Percentiles rank a stretch among this genome's conserved stretches.
These are phyloP conservation scores for Latrodectus hesperus DNA, from an alignment of 2,888 invertebrate species.

Conservation along the genomic window DNA sequence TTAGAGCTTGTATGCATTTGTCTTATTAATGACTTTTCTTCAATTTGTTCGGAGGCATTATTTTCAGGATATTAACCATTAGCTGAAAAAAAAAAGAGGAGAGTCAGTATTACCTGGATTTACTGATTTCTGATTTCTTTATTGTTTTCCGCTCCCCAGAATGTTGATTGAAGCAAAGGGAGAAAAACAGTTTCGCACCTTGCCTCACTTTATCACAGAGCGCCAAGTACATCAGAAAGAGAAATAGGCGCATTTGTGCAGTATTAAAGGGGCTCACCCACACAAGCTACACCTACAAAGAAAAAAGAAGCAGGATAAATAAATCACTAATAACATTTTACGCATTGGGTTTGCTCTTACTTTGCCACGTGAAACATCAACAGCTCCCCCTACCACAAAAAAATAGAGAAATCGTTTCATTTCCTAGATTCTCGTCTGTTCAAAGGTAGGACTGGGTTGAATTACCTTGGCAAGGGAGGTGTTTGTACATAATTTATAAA, in stretches of 20 bases:
- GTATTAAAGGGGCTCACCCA: constrained; percentile 64
- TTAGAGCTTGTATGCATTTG: too few species aligned
- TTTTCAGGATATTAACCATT: too few species aligned
- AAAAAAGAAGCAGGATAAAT: constrained; percentile 57
- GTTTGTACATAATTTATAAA: constrained; percentile 69
- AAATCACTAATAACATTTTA: constrained; percentile 67
- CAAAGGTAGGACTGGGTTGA: constrained; percentile 37
- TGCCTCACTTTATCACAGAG: constrained; percentile 40
- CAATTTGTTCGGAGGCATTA: too few species aligned
- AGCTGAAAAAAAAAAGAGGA: too few species aligned
- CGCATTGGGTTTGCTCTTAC: constrained; percentile 60
- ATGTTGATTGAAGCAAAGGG: not conserved
- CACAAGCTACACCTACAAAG: constrained; percentile 25
- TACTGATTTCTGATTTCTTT: not conserved
- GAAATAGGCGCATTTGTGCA: constrained; percentile 65
- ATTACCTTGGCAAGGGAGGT: constrained; percentile 44
- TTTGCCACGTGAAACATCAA: constrained; percentile 57
- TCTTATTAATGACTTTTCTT: too few species aligned
- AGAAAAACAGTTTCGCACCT: not conserved
- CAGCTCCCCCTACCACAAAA: constrained; percentile 30
- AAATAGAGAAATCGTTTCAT: constrained; percentile 54
- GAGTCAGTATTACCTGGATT: not conserved
- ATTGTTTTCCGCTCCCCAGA: not conserved
- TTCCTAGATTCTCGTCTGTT: constrained; percentile 32
- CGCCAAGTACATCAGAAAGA: constrained; percentile 49